Conservation (phyloP, 2,113 vertebrate genomes). For the Forbesichthys papilliferus region DNA sequence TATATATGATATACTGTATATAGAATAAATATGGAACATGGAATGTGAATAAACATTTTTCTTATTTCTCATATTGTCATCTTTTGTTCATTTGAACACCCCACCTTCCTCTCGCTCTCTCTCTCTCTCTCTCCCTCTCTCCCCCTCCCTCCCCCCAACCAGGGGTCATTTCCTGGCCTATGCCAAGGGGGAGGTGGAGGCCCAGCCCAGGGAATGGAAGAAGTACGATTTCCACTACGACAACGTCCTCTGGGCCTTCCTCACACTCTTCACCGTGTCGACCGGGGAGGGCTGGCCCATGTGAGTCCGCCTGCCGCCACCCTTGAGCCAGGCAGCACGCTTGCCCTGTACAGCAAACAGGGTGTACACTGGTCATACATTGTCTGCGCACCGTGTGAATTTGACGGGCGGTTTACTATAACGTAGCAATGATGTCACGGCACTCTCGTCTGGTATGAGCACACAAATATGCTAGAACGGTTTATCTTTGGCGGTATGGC, state of each 20-base stretch:
- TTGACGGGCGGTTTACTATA: too few species aligned
- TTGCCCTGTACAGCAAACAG: too few species aligned
- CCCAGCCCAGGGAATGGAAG: slow-evolving; percentile 90
- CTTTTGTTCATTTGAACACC: background rate
- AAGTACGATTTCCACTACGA: slow-evolving; percentile 98
- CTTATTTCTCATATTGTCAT: background rate
- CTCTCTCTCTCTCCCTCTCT: background rate
- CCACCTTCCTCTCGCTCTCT: background rate
- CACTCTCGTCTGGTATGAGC: too few species aligned
- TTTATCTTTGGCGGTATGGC: too few species aligned
- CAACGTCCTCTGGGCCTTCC: slow-evolving; percentile 96
- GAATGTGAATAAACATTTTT: background rate
- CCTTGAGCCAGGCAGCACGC: background rate
- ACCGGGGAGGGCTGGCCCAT: slow-evolving; percentile 97
- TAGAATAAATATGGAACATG: too few species aligned
- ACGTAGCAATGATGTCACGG: too few species aligned
- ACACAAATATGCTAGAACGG: too few species aligned
- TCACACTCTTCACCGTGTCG: slow-evolving; percentile 96
- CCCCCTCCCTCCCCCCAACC: background rate
- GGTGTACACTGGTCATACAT: too few species aligned
- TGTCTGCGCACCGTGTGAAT: too few species aligned
- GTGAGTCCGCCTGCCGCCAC: slow-evolving; percentile 80
- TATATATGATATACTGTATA: too few species aligned
- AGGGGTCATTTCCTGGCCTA: slow-evolving; percentile 96
- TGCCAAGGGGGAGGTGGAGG: slow-evolving; percentile 84